Evolutionary conservation across 2,113 vertebrate species (phyloP).

Genomic region (Butastur rufipennis): DNA sequence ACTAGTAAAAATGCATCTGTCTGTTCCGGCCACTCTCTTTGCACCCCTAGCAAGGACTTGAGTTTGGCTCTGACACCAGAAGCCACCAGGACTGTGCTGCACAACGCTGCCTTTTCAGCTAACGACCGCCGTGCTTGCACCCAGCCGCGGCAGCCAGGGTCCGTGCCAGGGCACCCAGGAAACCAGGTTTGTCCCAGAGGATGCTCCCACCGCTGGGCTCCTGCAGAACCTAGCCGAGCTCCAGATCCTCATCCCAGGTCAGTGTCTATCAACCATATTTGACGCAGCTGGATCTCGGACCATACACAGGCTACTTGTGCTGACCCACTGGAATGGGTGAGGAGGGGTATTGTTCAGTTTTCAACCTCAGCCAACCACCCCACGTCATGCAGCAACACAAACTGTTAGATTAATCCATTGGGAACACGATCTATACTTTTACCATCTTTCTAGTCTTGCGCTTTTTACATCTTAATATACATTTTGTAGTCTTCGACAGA

Average conservation of each 20-base stretch:
- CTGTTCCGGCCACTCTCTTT: not conserved
- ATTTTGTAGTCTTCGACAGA: not conserved
- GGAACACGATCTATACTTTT: rapidly evolving
- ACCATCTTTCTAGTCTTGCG: rapidly evolving
- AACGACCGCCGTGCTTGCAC: rapidly evolving
- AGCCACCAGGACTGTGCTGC: not conserved
- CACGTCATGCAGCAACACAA: not conserved
- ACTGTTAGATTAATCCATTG: rapidly evolving
- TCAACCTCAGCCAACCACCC: not conserved
- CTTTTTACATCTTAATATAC: not conserved
- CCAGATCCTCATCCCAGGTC: not conserved
- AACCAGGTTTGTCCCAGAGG: not conserved
- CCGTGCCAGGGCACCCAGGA: rapidly evolving
- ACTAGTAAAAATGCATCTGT: not conserved
- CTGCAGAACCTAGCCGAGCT: not conserved
- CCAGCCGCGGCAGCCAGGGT: not conserved
- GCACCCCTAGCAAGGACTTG: not conserved
- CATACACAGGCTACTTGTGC: not conserved
- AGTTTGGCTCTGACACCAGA: not conserved
- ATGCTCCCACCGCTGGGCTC: not conserved
- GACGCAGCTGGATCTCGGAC: not conserved
- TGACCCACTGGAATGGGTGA: rapidly evolving
- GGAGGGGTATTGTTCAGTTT: not conserved
- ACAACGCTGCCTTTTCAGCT: not conserved
- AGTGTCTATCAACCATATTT: rapidly evolving